Evolutionary conservation across 2,888 invertebrate genomes (phyloP).

Genomic region (Erebia aethiops): DNA sequence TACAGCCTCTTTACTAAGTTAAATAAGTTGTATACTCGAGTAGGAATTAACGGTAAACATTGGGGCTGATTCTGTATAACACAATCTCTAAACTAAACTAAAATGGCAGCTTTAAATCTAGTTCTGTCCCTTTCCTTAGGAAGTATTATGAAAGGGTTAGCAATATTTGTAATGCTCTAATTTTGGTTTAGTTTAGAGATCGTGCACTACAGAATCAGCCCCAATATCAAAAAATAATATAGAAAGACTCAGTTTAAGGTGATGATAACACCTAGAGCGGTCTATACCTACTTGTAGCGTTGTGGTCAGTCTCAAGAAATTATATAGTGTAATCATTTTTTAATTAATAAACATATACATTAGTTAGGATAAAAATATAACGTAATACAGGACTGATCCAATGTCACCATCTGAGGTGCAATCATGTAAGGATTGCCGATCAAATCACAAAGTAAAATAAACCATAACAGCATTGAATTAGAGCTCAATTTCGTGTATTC

Average conservation of each 20-base stretch:
- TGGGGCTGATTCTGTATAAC: too few species aligned
- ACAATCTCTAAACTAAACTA: too few species aligned
- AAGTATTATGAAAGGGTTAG: too few species aligned
- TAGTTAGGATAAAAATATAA: constrained; percentile 37
- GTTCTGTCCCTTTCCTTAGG: too few species aligned
- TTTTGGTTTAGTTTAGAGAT: too few species aligned
- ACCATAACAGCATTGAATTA: too few species aligned
- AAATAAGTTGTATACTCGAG: constrained; percentile 55
- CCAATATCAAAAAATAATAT: constrained; percentile 57
- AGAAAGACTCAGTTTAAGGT: constrained; percentile 55
- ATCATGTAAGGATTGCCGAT: too few species aligned
- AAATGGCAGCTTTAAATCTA: too few species aligned
- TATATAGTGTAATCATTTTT: constrained; percentile 32
- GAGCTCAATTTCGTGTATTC: too few species aligned
- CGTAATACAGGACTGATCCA: constrained; percentile 14
- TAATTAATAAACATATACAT: constrained; percentile 38
- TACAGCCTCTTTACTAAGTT: constrained; percentile 66
- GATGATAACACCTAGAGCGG: constrained; percentile 46
- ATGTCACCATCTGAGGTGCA: constrained; percentile 29
- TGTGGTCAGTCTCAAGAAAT: constrained; percentile 41
- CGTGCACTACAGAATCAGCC: too few species aligned
- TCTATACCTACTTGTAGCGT: constrained; percentile 31
- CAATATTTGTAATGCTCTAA: too few species aligned
- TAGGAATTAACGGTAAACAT: constrained; percentile 74
- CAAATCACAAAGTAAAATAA: too few species aligned